Conservation (phyloP, 2,113 vertebrate species). For the Myiozetetes cayanensis region DNA sequence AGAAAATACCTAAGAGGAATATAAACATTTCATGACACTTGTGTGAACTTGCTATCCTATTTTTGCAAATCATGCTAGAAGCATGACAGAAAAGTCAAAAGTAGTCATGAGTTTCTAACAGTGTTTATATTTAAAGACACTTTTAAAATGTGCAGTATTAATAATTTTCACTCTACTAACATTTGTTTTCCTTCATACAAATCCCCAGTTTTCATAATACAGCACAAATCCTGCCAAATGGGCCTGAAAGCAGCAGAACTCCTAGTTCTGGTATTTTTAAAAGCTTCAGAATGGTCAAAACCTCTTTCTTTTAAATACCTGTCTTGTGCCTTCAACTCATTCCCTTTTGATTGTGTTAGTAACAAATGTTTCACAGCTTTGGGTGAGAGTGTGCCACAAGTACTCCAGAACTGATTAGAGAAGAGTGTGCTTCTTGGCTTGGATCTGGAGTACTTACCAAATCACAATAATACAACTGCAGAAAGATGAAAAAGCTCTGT, state of each 20-base stretch:
- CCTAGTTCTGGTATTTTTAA: not conserved
- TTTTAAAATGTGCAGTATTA: not conserved
- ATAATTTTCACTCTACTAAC: not conserved
- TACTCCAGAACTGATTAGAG: not conserved
- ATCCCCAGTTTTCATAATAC: not conserved
- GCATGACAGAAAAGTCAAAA: not conserved
- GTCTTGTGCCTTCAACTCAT: not conserved
- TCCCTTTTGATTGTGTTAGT: not conserved
- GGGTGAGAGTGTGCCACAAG: not conserved
- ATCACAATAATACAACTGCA: not conserved
- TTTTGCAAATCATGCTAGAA: not conserved
- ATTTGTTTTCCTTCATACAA: not conserved
- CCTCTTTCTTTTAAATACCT: not conserved
- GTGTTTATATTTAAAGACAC: not conserved
- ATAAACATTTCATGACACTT: not conserved
- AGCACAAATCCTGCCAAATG: accelerated
- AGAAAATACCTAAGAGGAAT: not conserved
- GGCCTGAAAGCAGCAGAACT: not conserved
- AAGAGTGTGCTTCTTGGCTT: not conserved
- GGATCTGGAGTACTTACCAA: not conserved
- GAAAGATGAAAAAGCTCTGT: not conserved
- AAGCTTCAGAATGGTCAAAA: not conserved
- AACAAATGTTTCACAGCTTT: not conserved
- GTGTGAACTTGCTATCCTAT: not conserved
- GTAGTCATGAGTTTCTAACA: not conserved